These are phyloP conservation scores for Chrysotoxum bicinctum DNA, from an alignment of 2,888 invertebrate species.

Conservation along the genomic window DNA sequence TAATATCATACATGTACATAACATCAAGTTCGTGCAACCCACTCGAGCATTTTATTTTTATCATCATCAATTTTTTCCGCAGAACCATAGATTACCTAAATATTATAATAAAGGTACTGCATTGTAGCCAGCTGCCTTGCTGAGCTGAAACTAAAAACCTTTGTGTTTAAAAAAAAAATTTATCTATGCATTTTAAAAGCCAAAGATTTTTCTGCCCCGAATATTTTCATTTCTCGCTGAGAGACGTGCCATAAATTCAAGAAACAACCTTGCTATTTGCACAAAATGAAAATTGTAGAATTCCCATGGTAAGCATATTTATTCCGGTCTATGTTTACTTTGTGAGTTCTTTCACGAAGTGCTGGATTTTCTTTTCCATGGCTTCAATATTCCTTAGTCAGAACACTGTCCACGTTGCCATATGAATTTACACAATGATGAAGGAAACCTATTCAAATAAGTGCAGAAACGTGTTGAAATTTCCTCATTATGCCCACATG, in stretches of 20 bases:
- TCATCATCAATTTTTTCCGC: no score
- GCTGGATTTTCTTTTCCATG: background rate
- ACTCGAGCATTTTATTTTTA: no score
- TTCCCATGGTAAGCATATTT: slow-evolving; percentile 34
- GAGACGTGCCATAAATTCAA: slow-evolving; percentile 27
- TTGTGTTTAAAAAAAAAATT: no score
- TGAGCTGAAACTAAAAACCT: no score
- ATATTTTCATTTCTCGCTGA: slow-evolving; percentile 1
- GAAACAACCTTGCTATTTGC: slow-evolving; percentile 5
- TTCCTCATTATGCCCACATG: slow-evolving; percentile 31
- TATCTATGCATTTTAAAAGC: no score
- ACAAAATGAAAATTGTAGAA: slow-evolving; percentile 49
- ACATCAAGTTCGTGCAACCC: no score
- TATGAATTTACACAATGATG: slow-evolving; percentile 30
- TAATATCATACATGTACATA: no score
- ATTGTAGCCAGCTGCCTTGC: no score
- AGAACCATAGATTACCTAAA: no score
- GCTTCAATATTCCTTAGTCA: background rate
- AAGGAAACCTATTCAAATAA: slow-evolving; percentile 48
- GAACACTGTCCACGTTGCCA: background rate
- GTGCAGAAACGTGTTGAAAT: slow-evolving; percentile 66
- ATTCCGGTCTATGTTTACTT: background rate
- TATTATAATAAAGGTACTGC: no score
- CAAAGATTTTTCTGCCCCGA: no score
- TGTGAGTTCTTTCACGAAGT: background rate